Evolutionary conservation across 2,797 vertebrate genomes (phyloP).

Genomic region (Tarsius wallacei): DNA sequence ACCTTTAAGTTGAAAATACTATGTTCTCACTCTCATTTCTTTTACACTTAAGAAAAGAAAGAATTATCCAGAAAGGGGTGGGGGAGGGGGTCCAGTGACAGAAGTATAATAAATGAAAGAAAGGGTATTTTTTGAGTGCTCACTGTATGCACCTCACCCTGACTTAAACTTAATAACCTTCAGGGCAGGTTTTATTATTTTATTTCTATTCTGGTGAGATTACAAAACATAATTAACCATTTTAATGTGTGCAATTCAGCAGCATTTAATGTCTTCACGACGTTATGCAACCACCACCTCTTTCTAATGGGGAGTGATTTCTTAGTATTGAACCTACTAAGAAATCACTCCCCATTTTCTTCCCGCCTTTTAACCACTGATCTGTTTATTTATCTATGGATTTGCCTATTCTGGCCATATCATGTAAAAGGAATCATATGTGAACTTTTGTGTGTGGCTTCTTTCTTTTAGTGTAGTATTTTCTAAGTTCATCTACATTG

Average conservation of each 20-base stretch:
- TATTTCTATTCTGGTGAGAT: background rate
- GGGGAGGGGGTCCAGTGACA: background rate
- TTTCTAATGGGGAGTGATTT: too few relatives aligned
- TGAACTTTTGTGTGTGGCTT: background rate
- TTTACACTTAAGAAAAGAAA: background rate
- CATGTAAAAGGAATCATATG: background rate
- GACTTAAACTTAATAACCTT: background rate
- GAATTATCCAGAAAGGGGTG: background rate
- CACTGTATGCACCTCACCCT: background rate
- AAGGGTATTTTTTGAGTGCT: background rate
- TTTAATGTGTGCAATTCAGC: background rate
- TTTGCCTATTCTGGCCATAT: background rate
- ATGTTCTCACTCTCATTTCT: background rate
- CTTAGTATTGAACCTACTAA: too few relatives aligned
- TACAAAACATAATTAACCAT: background rate
- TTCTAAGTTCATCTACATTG: background rate
- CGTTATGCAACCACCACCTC: background rate
- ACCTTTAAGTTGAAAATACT: constrained; percentile 23
- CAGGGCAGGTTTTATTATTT: background rate
- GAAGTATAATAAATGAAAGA: background rate
- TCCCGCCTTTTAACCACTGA: background rate
- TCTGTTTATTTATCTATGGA: background rate
- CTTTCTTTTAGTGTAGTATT: background rate
- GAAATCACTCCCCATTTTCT: background rate
- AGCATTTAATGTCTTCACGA: background rate